Evolutionary conservation across 2,888 invertebrate species (phyloP), one percentile per base, ranked within the genome.

Genomic region (Masnerella sp.): DNA sequence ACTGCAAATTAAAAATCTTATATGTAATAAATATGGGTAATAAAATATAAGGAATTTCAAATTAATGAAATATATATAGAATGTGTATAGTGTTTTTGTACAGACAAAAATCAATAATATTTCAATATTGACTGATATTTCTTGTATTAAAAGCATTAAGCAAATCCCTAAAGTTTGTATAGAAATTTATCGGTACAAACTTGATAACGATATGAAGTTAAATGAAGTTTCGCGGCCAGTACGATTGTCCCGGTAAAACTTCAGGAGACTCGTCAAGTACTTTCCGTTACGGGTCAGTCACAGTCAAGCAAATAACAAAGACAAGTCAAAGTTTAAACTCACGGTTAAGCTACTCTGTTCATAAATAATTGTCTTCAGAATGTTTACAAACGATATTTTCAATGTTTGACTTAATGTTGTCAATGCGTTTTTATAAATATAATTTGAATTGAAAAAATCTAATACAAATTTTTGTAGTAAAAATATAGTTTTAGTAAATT

Each of bases 201-300:
- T 77, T 74, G 65, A 70, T 74, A 69, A 77, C 75, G 77, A 79
- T 77, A 77, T 78, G 77, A 77, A 79, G 72, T 78, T 78, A 70
- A 77, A 78, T 74, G 77, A 79, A 79, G 79, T 79, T 79, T 18
- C 34, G 51, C 45, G 58, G 47, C 56, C 58, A 56, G 68, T 75
- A 45, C 76, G 74, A 73, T 65, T 59, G 73, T 78, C 73, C 75
- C 32, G 64, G 72, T 69, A 77, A 80, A 81, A 81, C 80, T 81
- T 81, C 58, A 71, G 47, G 69, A 74, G 67, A 51, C 73, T 78
- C 68, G 62, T 64, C 59, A 65, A 59, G 73, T 68, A 75, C 76
- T 75, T 77, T 76, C 72, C 65, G 68, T 70, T 52, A 51, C 70
- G 72, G 64, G 68, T 64, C 75, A 77, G 76, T 78, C 78, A 72